Evolutionary conservation across 2,113 vertebrate species (phyloP).

Genomic region (Amphilophus citrinellus): DNA sequence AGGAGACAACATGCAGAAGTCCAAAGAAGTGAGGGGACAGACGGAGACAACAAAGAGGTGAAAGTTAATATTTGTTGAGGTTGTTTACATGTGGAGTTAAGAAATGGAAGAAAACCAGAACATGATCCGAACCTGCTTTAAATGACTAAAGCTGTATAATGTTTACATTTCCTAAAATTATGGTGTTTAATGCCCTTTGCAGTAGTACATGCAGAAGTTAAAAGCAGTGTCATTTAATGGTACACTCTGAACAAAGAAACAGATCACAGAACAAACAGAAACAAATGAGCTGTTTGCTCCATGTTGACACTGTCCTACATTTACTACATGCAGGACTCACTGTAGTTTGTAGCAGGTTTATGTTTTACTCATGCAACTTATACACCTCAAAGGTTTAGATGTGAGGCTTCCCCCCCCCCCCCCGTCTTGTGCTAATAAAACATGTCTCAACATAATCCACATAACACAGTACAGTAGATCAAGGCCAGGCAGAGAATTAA

Average conservation of each 20-base stretch:
- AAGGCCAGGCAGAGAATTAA: slow-evolving; percentile 16
- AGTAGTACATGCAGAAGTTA: no score
- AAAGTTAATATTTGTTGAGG: no score
- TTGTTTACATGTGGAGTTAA: no score
- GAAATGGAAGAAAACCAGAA: neutral
- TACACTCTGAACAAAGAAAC: rapidly evolving
- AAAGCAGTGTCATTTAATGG: no score
- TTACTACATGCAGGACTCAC: neutral
- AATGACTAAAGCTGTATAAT: neutral
- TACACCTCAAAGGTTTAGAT: neutral
- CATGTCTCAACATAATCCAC: slow-evolving; percentile 37
- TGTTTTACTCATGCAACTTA: neutral
- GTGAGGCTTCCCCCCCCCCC: neutral
- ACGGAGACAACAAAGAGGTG: no score
- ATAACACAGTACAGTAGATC: neutral
- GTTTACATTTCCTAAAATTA: no score
- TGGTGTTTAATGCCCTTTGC: no score
- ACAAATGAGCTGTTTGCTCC: neutral
- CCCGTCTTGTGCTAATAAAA: slow-evolving; percentile 2
- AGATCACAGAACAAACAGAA: no score
- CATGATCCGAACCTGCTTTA: neutral
- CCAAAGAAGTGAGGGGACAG: no score
- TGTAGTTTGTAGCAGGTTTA: neutral
- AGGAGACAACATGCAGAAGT: no score
- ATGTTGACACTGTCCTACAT: neutral